These are phyloP conservation scores for Cossypha caffra DNA, from an alignment of 2,797 vertebrate genomes.

Conservation along the genomic window DNA sequence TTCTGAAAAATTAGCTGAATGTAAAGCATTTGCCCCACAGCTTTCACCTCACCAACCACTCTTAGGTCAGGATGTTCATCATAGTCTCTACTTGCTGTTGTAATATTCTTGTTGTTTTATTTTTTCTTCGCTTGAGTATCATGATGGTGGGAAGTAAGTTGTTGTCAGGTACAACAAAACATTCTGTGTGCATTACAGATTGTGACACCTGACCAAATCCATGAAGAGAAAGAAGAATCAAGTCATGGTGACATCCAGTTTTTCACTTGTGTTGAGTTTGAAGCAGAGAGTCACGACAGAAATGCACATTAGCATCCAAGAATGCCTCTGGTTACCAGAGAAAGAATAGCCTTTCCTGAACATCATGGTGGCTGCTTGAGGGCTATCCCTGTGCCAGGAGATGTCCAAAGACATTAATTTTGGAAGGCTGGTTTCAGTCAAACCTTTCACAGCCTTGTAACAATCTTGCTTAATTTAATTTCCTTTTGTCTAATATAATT, in stretches of 20 bases:
- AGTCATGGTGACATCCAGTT: background rate
- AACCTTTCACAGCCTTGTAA: conserved; percentile 48
- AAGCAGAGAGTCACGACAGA: background rate
- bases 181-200: background rate
- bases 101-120: background rate
- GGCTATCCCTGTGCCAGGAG: background rate
- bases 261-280: background rate
- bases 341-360: background rate
- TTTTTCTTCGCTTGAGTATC: background rate
- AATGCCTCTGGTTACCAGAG: background rate
- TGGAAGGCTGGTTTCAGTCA: conserved; percentile 64
- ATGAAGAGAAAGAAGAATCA: background rate
- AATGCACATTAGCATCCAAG: background rate
- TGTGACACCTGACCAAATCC: background rate
- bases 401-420: conserved; percentile 31
- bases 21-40: background rate
- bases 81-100: background rate
- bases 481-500: conserved; percentile 63
- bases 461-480: conserved; percentile 69
- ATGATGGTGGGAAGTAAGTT: background rate
- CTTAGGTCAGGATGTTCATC: background rate
- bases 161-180: background rate
- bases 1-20: background rate
- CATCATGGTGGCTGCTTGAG: background rate
- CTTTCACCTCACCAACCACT: background rate